Evolutionary conservation across 1,140 invertebrate species (phyloP).

Genomic region (Drosophila micromelanica): DNA sequence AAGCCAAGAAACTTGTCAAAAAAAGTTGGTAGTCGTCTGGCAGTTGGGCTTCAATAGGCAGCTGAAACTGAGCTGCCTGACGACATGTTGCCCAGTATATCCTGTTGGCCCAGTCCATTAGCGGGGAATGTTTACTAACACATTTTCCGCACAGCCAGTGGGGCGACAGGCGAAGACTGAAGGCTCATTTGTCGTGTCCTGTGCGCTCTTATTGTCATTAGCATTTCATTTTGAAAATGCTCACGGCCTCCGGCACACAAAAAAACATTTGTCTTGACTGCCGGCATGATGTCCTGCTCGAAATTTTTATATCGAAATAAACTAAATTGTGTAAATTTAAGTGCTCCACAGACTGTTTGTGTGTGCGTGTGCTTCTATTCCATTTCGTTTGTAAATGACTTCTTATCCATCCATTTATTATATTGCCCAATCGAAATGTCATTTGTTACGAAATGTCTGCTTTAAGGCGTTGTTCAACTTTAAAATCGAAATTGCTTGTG

Average conservation of each 20-base stretch:
- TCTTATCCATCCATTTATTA: slow-evolving; percentile 69
- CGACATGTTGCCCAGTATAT: not conserved
- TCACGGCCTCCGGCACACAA: slow-evolving; percentile 55
- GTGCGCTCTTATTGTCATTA: slow-evolving; percentile 55
- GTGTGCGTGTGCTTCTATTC: not conserved
- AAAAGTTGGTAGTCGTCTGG: slow-evolving; percentile 1
- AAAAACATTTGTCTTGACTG: slow-evolving; percentile 65
- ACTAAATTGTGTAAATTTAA: slow-evolving; percentile 74
- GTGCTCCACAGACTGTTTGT: slow-evolving; percentile 14
- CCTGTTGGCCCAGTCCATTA: slow-evolving; percentile 15
- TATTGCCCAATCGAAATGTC: slow-evolving; percentile 65
- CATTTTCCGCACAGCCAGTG: slow-evolving; percentile 27
- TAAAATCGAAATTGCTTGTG: slow-evolving; percentile 22
- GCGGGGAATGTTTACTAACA: slow-evolving; percentile 36
- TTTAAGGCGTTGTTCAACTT: slow-evolving; percentile 15
- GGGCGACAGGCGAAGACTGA: not conserved
- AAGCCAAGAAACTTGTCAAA: slow-evolving; percentile 46
- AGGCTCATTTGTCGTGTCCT: slow-evolving; percentile 40
- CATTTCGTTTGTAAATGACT: slow-evolving; percentile 59
- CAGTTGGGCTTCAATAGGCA: not conserved
- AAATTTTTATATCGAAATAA: slow-evolving; percentile 60
- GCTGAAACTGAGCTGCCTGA: not conserved
- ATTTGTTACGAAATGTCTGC: slow-evolving; percentile 41
- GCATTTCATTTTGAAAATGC: slow-evolving; percentile 63
- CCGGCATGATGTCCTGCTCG: not conserved